Evolutionary conservation across 1,140 invertebrate genomes (phyloP).

Genomic region (Colletes gigas): DNA sequence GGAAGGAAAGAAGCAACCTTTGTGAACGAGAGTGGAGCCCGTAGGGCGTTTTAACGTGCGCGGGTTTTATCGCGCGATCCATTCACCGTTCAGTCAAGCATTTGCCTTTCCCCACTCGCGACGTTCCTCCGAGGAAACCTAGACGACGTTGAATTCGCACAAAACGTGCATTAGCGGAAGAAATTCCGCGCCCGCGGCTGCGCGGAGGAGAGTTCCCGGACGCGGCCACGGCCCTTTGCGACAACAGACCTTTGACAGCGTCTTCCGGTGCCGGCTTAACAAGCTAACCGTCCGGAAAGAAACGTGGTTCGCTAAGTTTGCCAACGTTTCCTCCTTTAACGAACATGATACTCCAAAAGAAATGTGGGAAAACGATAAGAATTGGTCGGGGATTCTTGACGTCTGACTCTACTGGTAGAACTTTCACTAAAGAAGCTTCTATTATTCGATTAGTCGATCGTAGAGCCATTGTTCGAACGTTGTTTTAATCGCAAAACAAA

Average conservation of each 20-base stretch:
- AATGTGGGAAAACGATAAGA: not conserved
- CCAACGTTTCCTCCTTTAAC: conserved; percentile 8
- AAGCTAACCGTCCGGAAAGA: not conserved
- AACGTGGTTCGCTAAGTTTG: not conserved
- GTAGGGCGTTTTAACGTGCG: conserved; percentile 19
- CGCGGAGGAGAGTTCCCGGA: not conserved
- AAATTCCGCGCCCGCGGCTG: not conserved
- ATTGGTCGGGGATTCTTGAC: no score
- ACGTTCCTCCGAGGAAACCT: conserved; percentile 17
- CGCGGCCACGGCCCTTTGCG: not conserved
- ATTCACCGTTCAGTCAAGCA: conserved; percentile 15
- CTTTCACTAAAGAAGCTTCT: no score
- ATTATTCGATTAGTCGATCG: no score
- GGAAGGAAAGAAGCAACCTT: conserved; percentile 15
- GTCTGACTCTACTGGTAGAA: no score
- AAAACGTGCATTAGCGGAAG: conserved; percentile 36
- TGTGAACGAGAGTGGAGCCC: conserved; percentile 5
- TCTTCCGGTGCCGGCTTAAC: conserved; percentile 20
- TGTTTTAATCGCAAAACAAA: no score
- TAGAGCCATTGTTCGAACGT: no score
- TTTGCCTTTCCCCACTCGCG: not conserved
- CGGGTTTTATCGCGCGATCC: conserved; percentile 31
- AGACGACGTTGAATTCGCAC: conserved; percentile 12
- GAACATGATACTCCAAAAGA: not conserved
- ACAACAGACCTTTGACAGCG: not conserved